Evolutionary conservation across 2,888 invertebrate genomes (phyloP).

Genomic region (Cerastis leucographa): DNA sequence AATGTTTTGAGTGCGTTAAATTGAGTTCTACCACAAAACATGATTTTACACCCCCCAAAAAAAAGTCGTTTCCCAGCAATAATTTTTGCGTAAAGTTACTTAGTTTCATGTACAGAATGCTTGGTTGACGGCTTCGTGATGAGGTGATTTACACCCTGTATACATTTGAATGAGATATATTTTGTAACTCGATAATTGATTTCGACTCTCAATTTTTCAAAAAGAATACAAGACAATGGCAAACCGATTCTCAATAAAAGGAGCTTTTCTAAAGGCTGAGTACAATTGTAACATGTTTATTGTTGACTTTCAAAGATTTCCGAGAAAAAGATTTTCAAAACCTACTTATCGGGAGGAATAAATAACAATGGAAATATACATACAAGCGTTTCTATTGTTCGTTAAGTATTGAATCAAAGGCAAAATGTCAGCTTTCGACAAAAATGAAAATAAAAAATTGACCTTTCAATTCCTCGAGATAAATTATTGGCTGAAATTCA

Average conservation of each 20-base stretch:
- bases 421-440: constrained; percentile 3
- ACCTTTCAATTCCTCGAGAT: constrained; percentile 20
- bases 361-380: constrained; percentile 14
- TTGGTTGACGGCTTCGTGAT: too few relatives aligned
- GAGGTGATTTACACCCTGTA: too few relatives aligned
- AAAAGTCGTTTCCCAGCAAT: too few relatives aligned
- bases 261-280: background rate
- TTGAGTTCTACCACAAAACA: too few relatives aligned
- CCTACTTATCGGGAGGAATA: constrained; percentile 4
- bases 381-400: constrained; percentile 13
- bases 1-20: too few relatives aligned
- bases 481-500: constrained; percentile 29
- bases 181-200: background rate
- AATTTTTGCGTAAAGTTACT: too few relatives aligned
- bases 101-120: too few relatives aligned
- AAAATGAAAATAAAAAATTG: constrained; percentile 15
- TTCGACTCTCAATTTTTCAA: background rate
- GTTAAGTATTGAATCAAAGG: constrained; percentile 32
- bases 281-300: constrained; percentile 22
- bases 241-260: background rate
- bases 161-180: background rate
- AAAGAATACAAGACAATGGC: background rate
- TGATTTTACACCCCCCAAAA: too few relatives aligned
- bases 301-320: constrained; percentile 5
- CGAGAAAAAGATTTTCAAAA: background rate